Conservation (phyloP, 2,113 vertebrate species). For the Microcebus griseorufus region DNA sequence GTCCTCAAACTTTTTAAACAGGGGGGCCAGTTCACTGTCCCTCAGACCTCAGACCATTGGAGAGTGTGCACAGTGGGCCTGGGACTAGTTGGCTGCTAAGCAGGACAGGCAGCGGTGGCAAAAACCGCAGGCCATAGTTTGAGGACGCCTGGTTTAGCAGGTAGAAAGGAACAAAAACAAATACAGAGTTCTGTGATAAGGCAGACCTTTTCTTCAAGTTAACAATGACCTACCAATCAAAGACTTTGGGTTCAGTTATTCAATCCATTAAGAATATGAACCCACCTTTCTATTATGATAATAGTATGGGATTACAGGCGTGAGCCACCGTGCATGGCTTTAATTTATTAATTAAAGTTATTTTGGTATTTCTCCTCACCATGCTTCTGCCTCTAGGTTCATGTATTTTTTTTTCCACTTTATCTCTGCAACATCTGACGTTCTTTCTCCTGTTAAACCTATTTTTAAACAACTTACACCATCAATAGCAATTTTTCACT, state of each 20-base stretch:
- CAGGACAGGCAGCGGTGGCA: too few species aligned
- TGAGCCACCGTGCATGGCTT: too few species aligned
- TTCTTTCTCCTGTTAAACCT: background rate
- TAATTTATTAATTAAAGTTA: background rate
- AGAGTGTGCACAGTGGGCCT: too few species aligned
- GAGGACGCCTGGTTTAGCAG: background rate
- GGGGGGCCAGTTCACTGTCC: too few species aligned
- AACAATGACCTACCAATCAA: background rate
- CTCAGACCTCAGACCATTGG: too few species aligned
- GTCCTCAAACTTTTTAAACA: too few species aligned
- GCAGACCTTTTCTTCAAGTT: background rate
- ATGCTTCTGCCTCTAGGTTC: background rate
- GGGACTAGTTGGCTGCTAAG: too few species aligned
- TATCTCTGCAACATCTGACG: background rate
- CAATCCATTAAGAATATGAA: background rate
- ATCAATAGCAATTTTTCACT: background rate
- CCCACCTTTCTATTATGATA: background rate
- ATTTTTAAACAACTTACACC: background rate
- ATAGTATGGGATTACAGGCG: background rate
- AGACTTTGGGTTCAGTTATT: background rate
- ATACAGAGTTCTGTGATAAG: background rate
- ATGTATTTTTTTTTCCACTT: background rate
- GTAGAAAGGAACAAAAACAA: slow-evolving; percentile 1
- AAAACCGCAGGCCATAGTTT: too few species aligned
- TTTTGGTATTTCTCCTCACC: background rate